phyloP scores from a whole-genome alignment of 2,797 vertebrate species.

The Sebastes melanostomus region DNA sequence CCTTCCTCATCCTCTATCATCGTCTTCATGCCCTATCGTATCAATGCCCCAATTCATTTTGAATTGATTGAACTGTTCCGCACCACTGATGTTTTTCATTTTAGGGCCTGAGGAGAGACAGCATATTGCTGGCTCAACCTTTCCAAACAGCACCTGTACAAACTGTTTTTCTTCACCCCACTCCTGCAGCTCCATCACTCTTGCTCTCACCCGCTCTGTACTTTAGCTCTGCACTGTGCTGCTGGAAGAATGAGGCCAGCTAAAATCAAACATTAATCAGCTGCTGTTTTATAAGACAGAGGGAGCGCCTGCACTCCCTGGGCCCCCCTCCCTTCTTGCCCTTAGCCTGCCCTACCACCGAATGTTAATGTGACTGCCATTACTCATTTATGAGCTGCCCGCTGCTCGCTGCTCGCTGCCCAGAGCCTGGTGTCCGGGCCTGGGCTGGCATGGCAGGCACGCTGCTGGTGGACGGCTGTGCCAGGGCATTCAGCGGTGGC shows the following conservation, averaged over 20 bases:
- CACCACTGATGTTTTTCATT: conserved; percentile 38
- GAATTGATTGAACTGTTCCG: conserved; percentile 44
- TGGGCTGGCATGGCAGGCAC: conserved; percentile 27
- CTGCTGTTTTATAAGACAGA: conserved; percentile 75
- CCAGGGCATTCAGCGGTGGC: conserved; percentile 33
- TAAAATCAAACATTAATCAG: conserved; percentile 81
- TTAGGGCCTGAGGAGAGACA: conserved; percentile 22
- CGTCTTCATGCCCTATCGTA: not conserved
- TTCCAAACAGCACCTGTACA: conserved; percentile 55
- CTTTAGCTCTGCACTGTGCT: conserved; percentile 49
- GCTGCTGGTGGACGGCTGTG: conserved; percentile 46
- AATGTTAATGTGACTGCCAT: conserved; percentile 79
- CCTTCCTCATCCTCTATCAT: conserved; percentile 5
- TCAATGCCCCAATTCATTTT: conserved; percentile 18
- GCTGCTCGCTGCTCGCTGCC: conserved; percentile 47
- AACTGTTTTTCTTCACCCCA: conserved; percentile 56
- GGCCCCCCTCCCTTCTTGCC: conserved; percentile 52
- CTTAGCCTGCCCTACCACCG: conserved; percentile 65
- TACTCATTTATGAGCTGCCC: conserved; percentile 77
- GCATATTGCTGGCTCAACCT: conserved; percentile 52
- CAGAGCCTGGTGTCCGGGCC: conserved; percentile 47
- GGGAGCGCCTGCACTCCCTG: conserved; percentile 53
- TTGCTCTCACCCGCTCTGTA: conserved; percentile 43
- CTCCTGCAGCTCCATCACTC: conserved; percentile 58
- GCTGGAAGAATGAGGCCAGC: conserved; percentile 69